Evolutionary conservation across 2,797 vertebrate genomes (phyloP).

Genomic region (Myripristis jacobus): DNA sequence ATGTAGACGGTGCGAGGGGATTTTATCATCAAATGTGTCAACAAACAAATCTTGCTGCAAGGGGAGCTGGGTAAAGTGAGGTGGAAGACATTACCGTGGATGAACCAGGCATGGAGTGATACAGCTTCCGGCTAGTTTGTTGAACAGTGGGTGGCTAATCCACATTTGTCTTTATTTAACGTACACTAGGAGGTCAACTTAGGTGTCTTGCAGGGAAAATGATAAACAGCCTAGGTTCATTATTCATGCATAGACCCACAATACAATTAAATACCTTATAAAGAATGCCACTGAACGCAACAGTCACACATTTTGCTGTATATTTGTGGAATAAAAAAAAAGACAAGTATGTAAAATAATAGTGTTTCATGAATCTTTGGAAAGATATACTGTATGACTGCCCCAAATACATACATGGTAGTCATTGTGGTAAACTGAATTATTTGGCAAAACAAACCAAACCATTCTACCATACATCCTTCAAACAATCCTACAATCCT

Average conservation of each 20-base stretch:
- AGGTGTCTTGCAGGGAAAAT: conserved; percentile 1
- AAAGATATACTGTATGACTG: not conserved
- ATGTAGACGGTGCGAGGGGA: not conserved
- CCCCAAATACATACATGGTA: not conserved
- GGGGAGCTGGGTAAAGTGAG: not conserved
- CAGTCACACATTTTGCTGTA: not conserved
- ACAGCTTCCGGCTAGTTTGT: conserved; percentile 25
- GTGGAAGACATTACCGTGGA: conserved; percentile 11
- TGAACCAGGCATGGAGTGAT: not conserved
- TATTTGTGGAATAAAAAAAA: conserved; percentile 9
- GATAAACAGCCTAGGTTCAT: not conserved
- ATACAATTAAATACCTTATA: not conserved
- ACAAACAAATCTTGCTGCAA: not conserved
- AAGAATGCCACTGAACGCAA: not conserved
- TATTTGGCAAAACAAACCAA: not conserved
- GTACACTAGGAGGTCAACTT: conserved; percentile 19
- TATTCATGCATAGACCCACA: conserved; percentile 1
- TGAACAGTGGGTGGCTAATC: conserved; percentile 21
- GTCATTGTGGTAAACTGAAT: conserved; percentile 7
- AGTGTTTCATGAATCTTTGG: not conserved
- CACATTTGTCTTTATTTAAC: conserved; percentile 33
- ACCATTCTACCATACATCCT: too few species aligned
- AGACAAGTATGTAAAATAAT: not conserved
- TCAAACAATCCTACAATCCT: too few species aligned
- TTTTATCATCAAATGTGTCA: not conserved